These are phyloP conservation scores for Brachyhypopomus occidentalis DNA, from an alignment of 2,113 vertebrate species.

Conservation along the genomic window DNA sequence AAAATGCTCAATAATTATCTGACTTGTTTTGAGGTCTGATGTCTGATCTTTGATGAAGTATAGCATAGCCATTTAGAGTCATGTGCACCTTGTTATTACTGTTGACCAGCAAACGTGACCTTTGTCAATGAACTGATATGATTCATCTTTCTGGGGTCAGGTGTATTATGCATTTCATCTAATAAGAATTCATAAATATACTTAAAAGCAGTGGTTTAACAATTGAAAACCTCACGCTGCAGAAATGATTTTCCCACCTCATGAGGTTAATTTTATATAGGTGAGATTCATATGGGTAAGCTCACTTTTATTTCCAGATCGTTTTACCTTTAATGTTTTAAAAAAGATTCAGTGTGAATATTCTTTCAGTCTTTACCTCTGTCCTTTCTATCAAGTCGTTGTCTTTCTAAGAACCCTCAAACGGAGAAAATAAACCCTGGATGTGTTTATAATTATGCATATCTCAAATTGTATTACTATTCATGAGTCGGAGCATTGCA, in stretches of 20 bases:
- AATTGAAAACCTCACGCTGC: too few relatives aligned
- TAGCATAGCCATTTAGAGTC: too few relatives aligned
- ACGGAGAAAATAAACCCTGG: conserved; percentile 2
- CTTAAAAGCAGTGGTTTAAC: too few relatives aligned
- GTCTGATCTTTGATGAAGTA: background rate
- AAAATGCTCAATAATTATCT: background rate
- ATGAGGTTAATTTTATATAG: too few relatives aligned
- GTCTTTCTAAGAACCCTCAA: background rate
- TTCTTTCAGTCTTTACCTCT: too few relatives aligned
- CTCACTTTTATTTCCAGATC: too few relatives aligned
- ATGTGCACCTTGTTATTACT: background rate
- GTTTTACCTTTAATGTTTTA: too few relatives aligned
- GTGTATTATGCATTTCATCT: background rate
- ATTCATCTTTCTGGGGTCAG: background rate
- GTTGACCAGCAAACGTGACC: background rate
- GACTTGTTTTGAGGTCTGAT: background rate
- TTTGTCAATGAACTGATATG: background rate
- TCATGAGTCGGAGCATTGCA: background rate
- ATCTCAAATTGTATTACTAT: conserved; percentile 6
- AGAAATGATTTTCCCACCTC: too few relatives aligned
- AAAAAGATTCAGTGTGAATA: too few relatives aligned
- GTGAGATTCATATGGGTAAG: too few relatives aligned
- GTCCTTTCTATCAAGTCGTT: background rate
- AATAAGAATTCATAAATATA: too few relatives aligned
- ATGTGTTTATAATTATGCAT: background rate